Percentiles rank a stretch among this genome's conserved stretches.
These are phyloP conservation scores for Chelon auratus DNA, from an alignment of 2,797 vertebrate species.

Conservation along the genomic window DNA sequence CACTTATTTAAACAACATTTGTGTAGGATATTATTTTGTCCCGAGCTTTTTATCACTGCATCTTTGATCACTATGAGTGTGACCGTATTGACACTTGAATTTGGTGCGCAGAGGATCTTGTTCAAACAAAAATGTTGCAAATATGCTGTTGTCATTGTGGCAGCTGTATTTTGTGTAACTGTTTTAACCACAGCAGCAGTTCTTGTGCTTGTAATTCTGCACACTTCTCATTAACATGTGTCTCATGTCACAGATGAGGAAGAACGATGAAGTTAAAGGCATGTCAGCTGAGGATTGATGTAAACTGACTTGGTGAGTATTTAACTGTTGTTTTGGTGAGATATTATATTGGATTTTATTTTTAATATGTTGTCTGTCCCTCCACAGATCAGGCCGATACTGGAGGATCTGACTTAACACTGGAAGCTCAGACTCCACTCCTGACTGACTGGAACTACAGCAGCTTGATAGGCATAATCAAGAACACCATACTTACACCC, in stretches of 20 bases:
- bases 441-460: conserved; percentile 24
- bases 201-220: neutral
- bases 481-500: conserved; percentile 22
- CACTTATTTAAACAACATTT: too few species aligned
- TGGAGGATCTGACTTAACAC: conserved; percentile 21
- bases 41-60: too few species aligned
- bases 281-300: conserved; percentile 34
- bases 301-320: conserved; percentile 32
- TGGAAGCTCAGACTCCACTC: conserved; percentile 2
- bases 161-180: neutral
- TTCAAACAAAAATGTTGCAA: neutral
- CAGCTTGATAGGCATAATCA: conserved; percentile 33
- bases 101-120: too few species aligned
- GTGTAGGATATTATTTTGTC: too few species aligned
- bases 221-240: neutral
- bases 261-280: conserved; percentile 57
- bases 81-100: too few species aligned
- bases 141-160: neutral
- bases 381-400: conserved; percentile 30
- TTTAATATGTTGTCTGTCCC: neutral
- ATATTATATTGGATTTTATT: neutral
- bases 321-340: neutral
- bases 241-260: conserved; percentile 65
- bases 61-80: too few species aligned
- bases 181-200: neutral